Percentiles rank a stretch among this genome's conserved stretches.
These are phyloP conservation scores for Temnothorax ravouxi DNA, from an alignment of 2,888 invertebrate genomes.

Conservation along the genomic window DNA sequence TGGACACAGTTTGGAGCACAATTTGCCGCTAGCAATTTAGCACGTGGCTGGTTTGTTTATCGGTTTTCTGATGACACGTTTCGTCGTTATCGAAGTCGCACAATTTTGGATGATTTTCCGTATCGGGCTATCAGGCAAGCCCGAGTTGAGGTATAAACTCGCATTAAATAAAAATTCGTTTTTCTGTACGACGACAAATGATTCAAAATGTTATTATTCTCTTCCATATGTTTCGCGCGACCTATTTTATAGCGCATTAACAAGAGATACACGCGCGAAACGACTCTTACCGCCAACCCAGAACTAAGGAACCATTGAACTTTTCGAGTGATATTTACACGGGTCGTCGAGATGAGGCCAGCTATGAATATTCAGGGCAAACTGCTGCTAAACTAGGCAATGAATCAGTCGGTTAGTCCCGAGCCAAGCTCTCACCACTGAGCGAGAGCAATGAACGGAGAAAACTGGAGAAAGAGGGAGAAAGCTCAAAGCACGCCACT, in stretches of 20 bases:
- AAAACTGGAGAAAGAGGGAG: constrained; percentile 26
- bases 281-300: constrained; percentile 59
- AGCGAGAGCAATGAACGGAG: constrained; percentile 36
- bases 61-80: constrained; percentile 56
- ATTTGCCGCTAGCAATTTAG: constrained; percentile 67
- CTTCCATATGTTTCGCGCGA: not conserved
- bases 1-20: constrained; percentile 62
- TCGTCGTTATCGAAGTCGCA: constrained; percentile 49
- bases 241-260: constrained; percentile 8
- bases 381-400: constrained; percentile 85
- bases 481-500: constrained; percentile 61
- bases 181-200: not conserved
- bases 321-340: constrained; percentile 85
- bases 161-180: constrained; percentile 3
- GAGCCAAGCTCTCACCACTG: constrained; percentile 65
- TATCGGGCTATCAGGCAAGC: constrained; percentile 2
- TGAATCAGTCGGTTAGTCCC: constrained; percentile 84
- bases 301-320: constrained; percentile 78
- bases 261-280: constrained; percentile 59
- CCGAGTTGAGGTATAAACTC: not conserved
- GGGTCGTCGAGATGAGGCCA: constrained; percentile 78
- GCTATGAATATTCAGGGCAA: constrained; percentile 85
- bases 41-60: constrained; percentile 69
- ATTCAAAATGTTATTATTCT: not conserved
- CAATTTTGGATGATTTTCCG: constrained; percentile 47